These are phyloP conservation scores for Drosophila stalkeri DNA, from an alignment of 2,888 invertebrate species.

Conservation along the genomic window DNA sequence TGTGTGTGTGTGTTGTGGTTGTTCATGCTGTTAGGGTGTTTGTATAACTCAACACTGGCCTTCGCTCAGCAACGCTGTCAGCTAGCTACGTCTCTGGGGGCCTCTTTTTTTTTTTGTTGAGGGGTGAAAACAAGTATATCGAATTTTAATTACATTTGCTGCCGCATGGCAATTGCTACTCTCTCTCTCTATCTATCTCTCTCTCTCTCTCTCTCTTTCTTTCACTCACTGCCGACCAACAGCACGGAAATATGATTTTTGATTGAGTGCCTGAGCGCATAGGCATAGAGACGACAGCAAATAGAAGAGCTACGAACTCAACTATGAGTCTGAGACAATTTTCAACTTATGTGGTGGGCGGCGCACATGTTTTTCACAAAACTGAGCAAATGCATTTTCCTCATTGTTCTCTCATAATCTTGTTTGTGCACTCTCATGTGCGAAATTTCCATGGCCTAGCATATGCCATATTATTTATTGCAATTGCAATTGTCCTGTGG, in stretches of 20 bases:
- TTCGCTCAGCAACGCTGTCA: slow-evolving; percentile 33
- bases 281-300: slow-evolving; percentile 26
- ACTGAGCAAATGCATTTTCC: slow-evolving; percentile 30
- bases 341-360: slow-evolving; percentile 34
- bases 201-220: not conserved
- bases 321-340: slow-evolving; percentile 31
- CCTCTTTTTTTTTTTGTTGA: slow-evolving; percentile 54
- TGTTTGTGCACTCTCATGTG: slow-evolving; percentile 35
- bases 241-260: slow-evolving; percentile 76
- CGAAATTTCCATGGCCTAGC: slow-evolving; percentile 30
- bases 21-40: slow-evolving; percentile 48
- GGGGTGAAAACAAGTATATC: slow-evolving; percentile 80
- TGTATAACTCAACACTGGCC: slow-evolving; percentile 47
- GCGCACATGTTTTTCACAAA: slow-evolving; percentile 22
- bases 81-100: slow-evolving; percentile 58
- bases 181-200: not conserved
- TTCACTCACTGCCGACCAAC: not conserved
- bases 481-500: slow-evolving; percentile 36
- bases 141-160: slow-evolving; percentile 81
- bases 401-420: slow-evolving; percentile 25
- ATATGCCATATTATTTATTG: slow-evolving; percentile 40
- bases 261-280: slow-evolving; percentile 69
- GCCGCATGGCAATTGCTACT: slow-evolving; percentile 10
- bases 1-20: slow-evolving; percentile 25
- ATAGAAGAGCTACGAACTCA: not conserved